phyloP scores from a whole-genome alignment of 2,888 invertebrate genomes.

The Noctua pronuba region DNA sequence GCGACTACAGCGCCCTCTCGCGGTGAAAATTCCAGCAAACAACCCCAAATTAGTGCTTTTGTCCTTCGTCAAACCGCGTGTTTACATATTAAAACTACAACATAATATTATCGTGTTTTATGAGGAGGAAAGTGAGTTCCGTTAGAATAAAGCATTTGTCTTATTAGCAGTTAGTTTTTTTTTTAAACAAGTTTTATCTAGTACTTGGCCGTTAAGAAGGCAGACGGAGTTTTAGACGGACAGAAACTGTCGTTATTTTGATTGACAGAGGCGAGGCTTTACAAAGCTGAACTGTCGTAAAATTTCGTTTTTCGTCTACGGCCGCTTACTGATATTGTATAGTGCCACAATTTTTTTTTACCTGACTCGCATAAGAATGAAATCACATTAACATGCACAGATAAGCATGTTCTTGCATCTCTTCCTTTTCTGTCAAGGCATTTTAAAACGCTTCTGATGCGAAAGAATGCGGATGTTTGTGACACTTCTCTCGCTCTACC shows the following conservation, averaged over 20 bases:
- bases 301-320: neutral
- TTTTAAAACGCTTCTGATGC: neutral
- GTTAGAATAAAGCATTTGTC: conserved; percentile 1
- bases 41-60: neutral
- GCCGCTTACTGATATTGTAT: neutral
- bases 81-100: neutral
- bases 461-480: neutral
- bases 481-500: neutral
- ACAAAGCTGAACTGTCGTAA: neutral
- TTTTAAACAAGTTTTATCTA: neutral
- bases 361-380: neutral
- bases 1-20: neutral
- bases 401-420: neutral
- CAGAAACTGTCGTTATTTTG: neutral
- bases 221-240: too few species aligned
- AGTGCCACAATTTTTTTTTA: neutral
- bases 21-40: neutral
- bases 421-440: neutral
- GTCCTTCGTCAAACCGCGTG: neutral
- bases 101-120: neutral
- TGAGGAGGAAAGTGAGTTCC: neutral
- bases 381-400: neutral
- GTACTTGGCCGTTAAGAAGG: neutral
- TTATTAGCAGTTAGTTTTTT: neutral
- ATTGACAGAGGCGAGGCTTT: neutral